Evolutionary conservation across 2,888 invertebrate species (phyloP), one percentile per base, ranked within the genome.

Genomic region (Hypomecis punctinalis): DNA sequence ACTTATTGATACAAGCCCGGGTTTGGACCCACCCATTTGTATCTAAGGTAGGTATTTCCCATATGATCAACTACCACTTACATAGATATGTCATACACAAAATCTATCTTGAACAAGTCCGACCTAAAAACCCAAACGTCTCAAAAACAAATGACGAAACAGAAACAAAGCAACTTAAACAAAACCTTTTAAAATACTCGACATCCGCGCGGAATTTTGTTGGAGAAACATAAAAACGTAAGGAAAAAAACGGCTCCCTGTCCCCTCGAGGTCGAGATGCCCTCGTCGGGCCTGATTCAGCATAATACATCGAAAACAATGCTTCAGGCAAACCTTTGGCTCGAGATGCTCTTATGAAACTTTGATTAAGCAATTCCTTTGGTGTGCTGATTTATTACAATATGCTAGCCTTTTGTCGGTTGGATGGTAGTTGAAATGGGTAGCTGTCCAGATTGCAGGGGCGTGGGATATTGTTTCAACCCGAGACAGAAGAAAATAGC

Each of bases 261-360:
- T 73, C 73, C 71, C 63, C 72, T 74, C 63, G 71, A 79, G 69
- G 69, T 71, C 68, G 72, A 83, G 81, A 60, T 68, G 65, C 61
- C 62, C 80, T 77, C 71, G 63, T 64, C 65, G 58, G 59, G 53
- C 66, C 77, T 77, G 80, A 82, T 72, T 83, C 84, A 84, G 86
- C 85, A 73, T 75, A 81, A 72, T 77, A 76, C 80, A 78, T 80
- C 69, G 73, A 81, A 80, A 85, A 83, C 81, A 81, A 81, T 76
- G 75, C 79, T 81, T 78, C 69, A 78, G 73, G 71, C 74, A 72
- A 80, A 76, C 76, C 78, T 77, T 77, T 68, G 65, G 74, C 71
- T 67, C 60, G 75, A 77, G 74, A 74, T 77, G 74, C 76, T 77
- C 76, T 79, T 76, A 74, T 79, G 69, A 80, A 82, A 80, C 73